Evolutionary conservation across 2,797 vertebrate genomes (phyloP).

Genomic region (Champsocephalus gunnari): DNA sequence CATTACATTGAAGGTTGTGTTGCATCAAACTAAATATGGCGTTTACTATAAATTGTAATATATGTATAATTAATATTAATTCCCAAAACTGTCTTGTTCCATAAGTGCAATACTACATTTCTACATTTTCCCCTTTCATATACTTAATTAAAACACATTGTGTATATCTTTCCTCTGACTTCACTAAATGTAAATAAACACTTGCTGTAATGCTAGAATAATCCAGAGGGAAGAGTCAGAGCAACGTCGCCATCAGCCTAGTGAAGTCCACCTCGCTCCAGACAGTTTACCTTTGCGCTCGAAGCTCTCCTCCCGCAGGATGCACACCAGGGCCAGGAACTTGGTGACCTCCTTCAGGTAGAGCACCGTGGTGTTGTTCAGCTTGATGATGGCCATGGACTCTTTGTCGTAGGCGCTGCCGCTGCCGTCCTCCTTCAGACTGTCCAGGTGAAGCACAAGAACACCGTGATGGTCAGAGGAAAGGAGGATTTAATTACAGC

Average conservation of each 20-base stretch:
- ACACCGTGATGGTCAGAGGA: background rate
- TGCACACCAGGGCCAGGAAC: slow-evolving; percentile 98
- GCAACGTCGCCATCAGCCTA: slow-evolving; percentile 30
- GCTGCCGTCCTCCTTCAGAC: slow-evolving; percentile 96
- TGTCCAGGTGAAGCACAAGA: slow-evolving; percentile 60
- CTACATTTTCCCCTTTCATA: background rate
- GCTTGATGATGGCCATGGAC: slow-evolving; percentile 99
- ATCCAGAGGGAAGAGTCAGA: background rate
- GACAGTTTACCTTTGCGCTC: slow-evolving; percentile 94
- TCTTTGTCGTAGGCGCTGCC: slow-evolving; percentile 99
- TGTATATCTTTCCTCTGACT: slow-evolving; percentile 7
- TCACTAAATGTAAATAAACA: background rate
- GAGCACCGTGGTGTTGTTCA: slow-evolving; percentile 99
- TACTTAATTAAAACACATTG: background rate
- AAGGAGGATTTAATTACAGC: slow-evolving; percentile 30
- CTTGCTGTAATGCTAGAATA: background rate
- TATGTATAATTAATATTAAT: no score
- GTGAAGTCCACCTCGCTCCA: slow-evolving; percentile 24
- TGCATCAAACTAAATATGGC: background rate
- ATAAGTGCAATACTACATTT: background rate
- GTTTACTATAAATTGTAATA: no score
- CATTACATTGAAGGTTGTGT: background rate
- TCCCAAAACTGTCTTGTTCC: background rate
- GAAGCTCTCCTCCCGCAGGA: slow-evolving; percentile 99
- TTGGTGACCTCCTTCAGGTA: slow-evolving; percentile 99